Evolutionary conservation across 2,888 invertebrate genomes (phyloP).

Genomic region (Eubasilissa splendida): DNA sequence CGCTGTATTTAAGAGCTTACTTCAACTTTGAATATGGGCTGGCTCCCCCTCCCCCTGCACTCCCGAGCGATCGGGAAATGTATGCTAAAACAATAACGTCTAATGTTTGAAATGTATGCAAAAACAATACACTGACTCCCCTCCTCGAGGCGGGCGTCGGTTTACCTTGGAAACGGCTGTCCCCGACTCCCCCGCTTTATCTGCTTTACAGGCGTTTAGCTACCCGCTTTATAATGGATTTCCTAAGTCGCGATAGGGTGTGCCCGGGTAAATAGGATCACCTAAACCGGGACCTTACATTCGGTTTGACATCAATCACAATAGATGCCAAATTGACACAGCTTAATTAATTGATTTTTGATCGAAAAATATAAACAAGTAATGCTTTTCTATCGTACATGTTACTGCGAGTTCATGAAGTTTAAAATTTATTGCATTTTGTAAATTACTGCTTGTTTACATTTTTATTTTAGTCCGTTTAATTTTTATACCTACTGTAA

Average conservation of each 20-base stretch:
- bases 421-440: no score
- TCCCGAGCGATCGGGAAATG: conserved; percentile 52
- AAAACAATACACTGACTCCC: conserved; percentile 58
- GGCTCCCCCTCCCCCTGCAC: conserved; percentile 21
- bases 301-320: conserved; percentile 39
- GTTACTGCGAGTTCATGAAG: no score
- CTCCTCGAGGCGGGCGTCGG: conserved; percentile 46
- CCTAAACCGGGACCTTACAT: conserved; percentile 22
- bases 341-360: background rate
- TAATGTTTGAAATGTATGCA: conserved; percentile 59
- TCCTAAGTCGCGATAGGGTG: conserved; percentile 30
- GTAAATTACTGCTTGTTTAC: no score
- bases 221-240: conserved; percentile 56
- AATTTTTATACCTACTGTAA: no score
- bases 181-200: conserved; percentile 46
- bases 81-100: conserved; percentile 59
- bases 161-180: conserved; percentile 52
- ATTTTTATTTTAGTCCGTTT: no score
- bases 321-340: conserved; percentile 22
- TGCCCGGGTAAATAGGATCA: conserved; percentile 35
- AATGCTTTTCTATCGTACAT: no score
- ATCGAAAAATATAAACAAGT: no score
- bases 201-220: conserved; percentile 57
- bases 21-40: conserved; percentile 36
- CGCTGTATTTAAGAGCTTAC: conserved; percentile 35